phyloP scores from a whole-genome alignment of 1,140 invertebrate genomes.

The Zaprionus davidi region DNA sequence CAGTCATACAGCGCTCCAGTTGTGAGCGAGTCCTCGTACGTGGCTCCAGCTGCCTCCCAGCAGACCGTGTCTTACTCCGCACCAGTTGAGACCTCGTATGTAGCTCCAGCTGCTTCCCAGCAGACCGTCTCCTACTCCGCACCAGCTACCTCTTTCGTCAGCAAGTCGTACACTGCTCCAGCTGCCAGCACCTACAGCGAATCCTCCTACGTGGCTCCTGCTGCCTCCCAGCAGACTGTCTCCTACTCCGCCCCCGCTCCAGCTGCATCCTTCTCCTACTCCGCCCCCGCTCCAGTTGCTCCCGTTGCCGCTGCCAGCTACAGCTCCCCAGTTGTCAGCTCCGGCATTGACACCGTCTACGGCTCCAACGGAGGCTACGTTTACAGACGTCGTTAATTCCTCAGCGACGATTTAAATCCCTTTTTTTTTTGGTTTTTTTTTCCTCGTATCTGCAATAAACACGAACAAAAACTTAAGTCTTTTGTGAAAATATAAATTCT shows the following conservation, averaged over 20 bases:
- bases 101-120: constrained; percentile 44
- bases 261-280: background rate
- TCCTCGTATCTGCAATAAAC: constrained; percentile 14
- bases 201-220: constrained; percentile 35
- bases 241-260: constrained; percentile 42
- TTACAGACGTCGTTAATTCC: constrained; percentile 52
- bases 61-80: constrained; percentile 39
- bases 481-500: background rate
- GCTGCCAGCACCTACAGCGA: constrained; percentile 21
- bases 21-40: constrained; percentile 31
- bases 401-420: constrained; percentile 11
- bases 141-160: constrained; percentile 6
- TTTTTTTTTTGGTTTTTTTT: constrained; percentile 58
- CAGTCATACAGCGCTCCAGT: constrained; percentile 24
- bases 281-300: constrained; percentile 4
- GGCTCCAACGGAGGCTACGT: constrained; percentile 75
- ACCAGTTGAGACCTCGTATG: constrained; percentile 32
- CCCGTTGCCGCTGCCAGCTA: constrained; percentile 39
- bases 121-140: constrained; percentile 38
- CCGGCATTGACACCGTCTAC: constrained; percentile 61
- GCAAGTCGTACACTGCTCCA: constrained; percentile 15
- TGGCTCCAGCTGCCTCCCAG: constrained; percentile 44
- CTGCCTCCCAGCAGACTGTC: constrained; percentile 31
- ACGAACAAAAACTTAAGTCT: constrained; percentile 9
- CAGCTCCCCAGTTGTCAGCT: constrained; percentile 35